These are phyloP conservation scores for Accipiter virgatus DNA, from an alignment of 2,113 vertebrate genomes.

Conservation along the genomic window DNA sequence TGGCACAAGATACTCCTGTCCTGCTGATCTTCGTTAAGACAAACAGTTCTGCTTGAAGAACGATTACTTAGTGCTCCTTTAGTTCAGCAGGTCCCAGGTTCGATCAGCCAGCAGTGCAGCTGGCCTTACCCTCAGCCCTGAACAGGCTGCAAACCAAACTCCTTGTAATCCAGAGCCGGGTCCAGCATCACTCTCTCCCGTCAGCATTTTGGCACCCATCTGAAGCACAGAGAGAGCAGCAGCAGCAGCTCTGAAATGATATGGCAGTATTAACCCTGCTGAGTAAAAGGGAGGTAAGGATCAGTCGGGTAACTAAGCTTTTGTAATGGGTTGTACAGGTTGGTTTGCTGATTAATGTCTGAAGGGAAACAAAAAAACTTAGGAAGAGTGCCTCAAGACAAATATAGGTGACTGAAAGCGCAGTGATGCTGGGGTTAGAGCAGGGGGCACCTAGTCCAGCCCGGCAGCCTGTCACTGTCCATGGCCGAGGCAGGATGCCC, in stretches of 20 bases:
- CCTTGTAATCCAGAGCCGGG: background rate
- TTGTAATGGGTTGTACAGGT: background rate
- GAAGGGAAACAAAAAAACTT: background rate
- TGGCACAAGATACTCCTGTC: background rate
- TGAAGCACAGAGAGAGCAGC: background rate
- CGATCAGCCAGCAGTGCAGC: background rate
- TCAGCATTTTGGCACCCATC: background rate
- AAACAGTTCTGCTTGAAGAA: background rate
- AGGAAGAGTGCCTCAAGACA: background rate
- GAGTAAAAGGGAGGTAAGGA: background rate
- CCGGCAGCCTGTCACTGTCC: background rate
- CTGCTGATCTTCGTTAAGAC: background rate
- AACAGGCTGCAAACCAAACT: background rate
- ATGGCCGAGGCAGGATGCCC: background rate
- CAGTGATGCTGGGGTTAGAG: background rate
- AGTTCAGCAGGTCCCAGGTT: fast-evolving
- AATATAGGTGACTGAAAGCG: background rate
- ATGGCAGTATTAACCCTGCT: background rate
- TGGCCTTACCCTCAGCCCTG: background rate
- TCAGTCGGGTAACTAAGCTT: fast-evolving
- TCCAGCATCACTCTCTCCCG: background rate
- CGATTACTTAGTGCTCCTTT: background rate
- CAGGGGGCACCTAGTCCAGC: background rate
- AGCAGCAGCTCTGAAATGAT: background rate
- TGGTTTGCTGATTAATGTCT: background rate